Base-by-base conservation (phyloP, 2,888 invertebrate species). In the Enchytraeus crypticus region DNA sequence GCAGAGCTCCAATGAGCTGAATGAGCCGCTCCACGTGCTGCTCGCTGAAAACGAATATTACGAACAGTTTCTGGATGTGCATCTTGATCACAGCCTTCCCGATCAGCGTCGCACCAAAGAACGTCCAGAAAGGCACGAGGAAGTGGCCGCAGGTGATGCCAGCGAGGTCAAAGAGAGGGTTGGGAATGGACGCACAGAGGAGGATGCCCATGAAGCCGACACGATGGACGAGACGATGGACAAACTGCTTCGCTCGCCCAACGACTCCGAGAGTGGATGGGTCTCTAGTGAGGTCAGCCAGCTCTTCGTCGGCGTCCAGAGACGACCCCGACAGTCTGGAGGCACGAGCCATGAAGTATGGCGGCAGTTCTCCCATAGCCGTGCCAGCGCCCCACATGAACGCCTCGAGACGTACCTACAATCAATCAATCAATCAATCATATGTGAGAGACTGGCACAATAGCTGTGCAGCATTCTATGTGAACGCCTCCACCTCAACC, bases 331-430 rank as follows among this genome's bases (percentile, higher is more conserved):
- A 81, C 38, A 83, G 71, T 29, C 82, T 71, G 2, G 81, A 81
- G 8, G 97, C 95, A 64, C 92, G 83, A n/a, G 98, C 98, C 95
- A 99, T 96, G 81, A 99, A 99, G 83, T 98, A 99, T 0, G 98
- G 98, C 2, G 98, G 98, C 68, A 99, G 81, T 79, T 99, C 98
- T 0, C 98, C 98, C n/a, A 99, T 82, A 0, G 98, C 98, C 0
- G 98, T 99, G 3, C 98, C 84, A 33, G 80, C 80, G 38, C 83
- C 82, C 98, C 98, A 98, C 83, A 97, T 87, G 84, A 97, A 90
- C 14, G 93, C 90, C 81, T 98, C 98, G 66, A 95, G 82, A 29
- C 95, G 86, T 26, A 95, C 89, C 49, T 47, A n/a, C n/a, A n/a
- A n/a, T n/a, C n/a, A n/a, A n/a, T n/a, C n/a, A n/a, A n/a, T n/a